phyloP scores from a whole-genome alignment of 2,113 vertebrate species.

The Perognathus longimembris region DNA sequence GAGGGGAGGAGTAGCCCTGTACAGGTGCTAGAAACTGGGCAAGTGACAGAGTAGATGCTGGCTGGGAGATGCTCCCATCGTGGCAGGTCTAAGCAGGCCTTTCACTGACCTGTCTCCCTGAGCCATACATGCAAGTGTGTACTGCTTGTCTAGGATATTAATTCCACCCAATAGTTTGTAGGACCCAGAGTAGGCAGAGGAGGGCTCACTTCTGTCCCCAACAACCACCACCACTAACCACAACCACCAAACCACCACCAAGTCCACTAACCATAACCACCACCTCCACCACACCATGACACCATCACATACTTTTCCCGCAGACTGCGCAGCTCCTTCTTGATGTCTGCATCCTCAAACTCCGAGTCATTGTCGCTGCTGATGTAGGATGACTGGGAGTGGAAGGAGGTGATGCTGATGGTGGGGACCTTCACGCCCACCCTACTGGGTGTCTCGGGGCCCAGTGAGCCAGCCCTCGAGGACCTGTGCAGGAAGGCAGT shows the following conservation, averaged over 20 bases:
- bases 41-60: too few species aligned
- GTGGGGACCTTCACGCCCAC: constrained; percentile 89
- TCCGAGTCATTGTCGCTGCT: constrained; percentile 99
- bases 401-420: constrained; percentile 89
- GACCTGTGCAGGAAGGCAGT: constrained; percentile 93
- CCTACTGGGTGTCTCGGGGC: constrained; percentile 88
- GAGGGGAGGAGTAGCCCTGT: not conserved
- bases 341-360: constrained; percentile 96
- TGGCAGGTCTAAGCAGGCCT: not conserved
- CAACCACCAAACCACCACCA: too few species aligned
- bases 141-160: not conserved
- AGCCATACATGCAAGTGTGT: not conserved
- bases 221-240: too few species aligned
- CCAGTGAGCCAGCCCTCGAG: constrained; percentile 89
- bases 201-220: too few species aligned
- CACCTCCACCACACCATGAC: constrained; percentile 50
- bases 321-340: constrained; percentile 94
- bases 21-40: not conserved
- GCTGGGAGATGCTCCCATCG: not conserved
- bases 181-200: not conserved
- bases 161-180: not conserved
- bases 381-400: constrained; percentile 93
- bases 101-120: not conserved
- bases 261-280: too few species aligned
- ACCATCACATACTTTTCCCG: constrained; percentile 92